Evolutionary conservation across 1,140 invertebrate species (phyloP), one percentile per base, ranked within the genome.

Genomic region (Catajapyx aquilonaris): DNA sequence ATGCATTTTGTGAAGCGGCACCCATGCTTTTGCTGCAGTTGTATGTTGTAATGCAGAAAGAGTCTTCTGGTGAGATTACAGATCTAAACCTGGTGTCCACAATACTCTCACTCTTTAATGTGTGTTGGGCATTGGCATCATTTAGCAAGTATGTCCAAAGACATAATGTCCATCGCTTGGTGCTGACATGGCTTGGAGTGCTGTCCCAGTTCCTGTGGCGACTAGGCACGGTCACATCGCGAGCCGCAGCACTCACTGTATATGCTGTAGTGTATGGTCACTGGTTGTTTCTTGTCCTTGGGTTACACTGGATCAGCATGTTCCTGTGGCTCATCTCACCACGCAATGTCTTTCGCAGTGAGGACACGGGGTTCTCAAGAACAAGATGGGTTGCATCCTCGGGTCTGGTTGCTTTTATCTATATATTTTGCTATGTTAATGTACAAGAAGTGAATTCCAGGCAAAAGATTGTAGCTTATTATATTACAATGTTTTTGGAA

Each of bases 391-490:
- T 70, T 4, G 66, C 63, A 41, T 64, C 80, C 5, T 73, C 75
- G 11, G 68, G 75, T 1, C 55, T 87, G 4, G 69, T 87, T 23
- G 81, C 83, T 0, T 81, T 79, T 49, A 72, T 88, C 16, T 87
- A 90, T 55, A 70, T 86, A 15, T 81, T 90, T 51, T 80, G 81
- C n/a, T 90, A 87, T 51, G 68, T 90, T 28, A 88, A 90, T 61
- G 60, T 90, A 31, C 76, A 85, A 41, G 74, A 81, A 46, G 68
- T 71, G 5, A 78, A 79, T 55, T 70, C 81, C 45, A 57, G 75
- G 32, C 73, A 77, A 47, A 81, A 81, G 57, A 80, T 83, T 71
- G 66, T 72, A 9, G 79, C 79, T 37, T 91, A 81, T 62, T 90
- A 90, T 57, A 66, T 76, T n/a, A 81, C 86, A 20, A 87, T 88